Evolutionary conservation across 2,113 vertebrate species (phyloP), one percentile per base, ranked within the genome.

Genomic region (Asarcornis scutulata): DNA sequence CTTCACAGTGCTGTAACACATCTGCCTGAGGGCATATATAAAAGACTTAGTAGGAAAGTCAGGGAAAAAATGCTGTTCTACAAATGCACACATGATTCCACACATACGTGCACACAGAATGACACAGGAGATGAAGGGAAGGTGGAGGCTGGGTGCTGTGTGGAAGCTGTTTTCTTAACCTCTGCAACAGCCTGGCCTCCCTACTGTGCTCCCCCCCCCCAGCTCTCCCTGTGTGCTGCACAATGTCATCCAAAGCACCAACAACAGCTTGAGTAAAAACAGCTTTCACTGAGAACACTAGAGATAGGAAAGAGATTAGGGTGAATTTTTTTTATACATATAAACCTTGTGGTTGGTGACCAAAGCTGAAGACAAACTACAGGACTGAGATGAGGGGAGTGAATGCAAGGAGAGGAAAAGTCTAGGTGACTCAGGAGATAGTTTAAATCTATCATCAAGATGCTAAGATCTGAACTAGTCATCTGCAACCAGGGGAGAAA

Each of bases 101-200:
- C 36, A 86, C 21, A 66, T 32, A 52, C 16, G 26, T 8, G 50
- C 53, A 73, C 36, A 83, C 56, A 56, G 59, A 71, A 72, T 4
- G 12, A 32, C 67, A 66, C 32, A n/a, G 77, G 31, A 72, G 66
- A 27, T 0, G 1, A 80, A 23, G 68, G 83, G 79, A 87, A 87
- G 77, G 74, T 40, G 7, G 90, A 77, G 89, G 90, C 75, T 88
- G 93, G 93, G 93, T 92, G 87, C 91, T 95, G 69, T 52, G 71
- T 96, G 92, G 95, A 93, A 97, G 94, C 94, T 97, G 97, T 96
- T 97, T 97, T 87, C 92, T 94, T 96, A 97, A 97, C 96, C 97
- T 94, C 95, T 94, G 90, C 6, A 0, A 77, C 86, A 95, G 78
- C 81, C 83, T 0, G 0, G 34, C n/a, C 76, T 93, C 69, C 90